phyloP scores from a whole-genome alignment of 2,888 invertebrate genomes.

The Drosophila meridiana region DNA sequence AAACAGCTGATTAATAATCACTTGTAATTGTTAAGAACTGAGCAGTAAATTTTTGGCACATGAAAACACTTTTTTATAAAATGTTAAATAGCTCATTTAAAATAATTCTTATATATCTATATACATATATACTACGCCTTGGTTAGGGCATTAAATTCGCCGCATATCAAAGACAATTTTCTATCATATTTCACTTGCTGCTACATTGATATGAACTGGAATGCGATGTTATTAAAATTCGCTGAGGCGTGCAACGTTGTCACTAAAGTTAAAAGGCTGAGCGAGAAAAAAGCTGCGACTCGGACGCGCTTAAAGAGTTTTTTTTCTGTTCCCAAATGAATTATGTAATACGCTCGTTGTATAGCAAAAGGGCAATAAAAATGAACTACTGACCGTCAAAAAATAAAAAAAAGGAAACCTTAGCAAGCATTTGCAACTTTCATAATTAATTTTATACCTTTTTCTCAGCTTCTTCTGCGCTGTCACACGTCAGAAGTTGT shows the following conservation, averaged over 20 bases:
- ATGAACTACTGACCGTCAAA: not conserved
- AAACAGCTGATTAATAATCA: no score
- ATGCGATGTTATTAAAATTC: constrained; percentile 59
- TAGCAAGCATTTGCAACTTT: not conserved
- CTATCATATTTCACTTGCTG: constrained; percentile 5
- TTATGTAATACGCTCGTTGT: constrained; percentile 16
- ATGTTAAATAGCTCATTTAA: not conserved
- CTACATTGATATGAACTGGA: constrained; percentile 47
- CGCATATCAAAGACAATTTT: not conserved
- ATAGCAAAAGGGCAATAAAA: not conserved
- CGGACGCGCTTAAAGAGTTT: constrained; percentile 25
- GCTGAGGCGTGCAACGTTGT: constrained; percentile 34
- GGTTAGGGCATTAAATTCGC: constrained; percentile 18
- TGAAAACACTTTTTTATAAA: not conserved
- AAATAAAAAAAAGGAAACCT: not conserved
- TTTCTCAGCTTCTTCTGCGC: not conserved
- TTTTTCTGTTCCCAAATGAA: constrained; percentile 18
- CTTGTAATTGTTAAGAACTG: not conserved
- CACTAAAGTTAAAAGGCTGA: constrained; percentile 13
- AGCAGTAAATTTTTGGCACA: no score
- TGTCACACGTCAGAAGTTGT: not conserved
- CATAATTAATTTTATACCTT: constrained; percentile 10
- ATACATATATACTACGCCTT: not conserved
- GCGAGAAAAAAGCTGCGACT: constrained; percentile 20
- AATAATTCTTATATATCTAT: not conserved